Percentiles rank a stretch among this genome's conserved stretches.
These are phyloP conservation scores for Stenchaetothrips biformis DNA, from an alignment of 2,888 invertebrate genomes.

Conservation along the genomic window DNA sequence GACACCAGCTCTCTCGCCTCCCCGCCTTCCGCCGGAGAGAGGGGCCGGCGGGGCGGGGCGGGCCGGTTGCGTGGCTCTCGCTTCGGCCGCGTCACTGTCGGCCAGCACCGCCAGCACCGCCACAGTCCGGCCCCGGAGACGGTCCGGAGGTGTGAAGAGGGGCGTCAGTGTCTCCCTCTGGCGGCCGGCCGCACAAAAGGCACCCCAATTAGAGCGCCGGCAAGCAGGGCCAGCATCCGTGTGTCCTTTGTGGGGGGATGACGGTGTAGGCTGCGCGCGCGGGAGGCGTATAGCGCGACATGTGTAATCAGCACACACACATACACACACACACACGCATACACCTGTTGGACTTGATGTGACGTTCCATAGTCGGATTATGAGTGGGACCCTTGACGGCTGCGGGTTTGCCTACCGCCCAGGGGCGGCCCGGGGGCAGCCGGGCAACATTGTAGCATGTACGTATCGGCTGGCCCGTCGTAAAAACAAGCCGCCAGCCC, in stretches of 20 bases:
- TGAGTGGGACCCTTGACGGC: not conserved
- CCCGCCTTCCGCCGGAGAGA: not conserved
- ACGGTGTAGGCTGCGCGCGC: not conserved
- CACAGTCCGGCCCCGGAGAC: not conserved
- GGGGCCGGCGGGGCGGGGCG: too few species aligned
- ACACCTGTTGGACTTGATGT: not conserved
- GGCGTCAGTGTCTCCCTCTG: not conserved
- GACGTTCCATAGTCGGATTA: not conserved
- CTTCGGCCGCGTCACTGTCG: constrained; percentile 1
- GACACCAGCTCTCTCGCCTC: not conserved
- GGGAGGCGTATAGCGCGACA: not conserved
- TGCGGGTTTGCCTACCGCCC: not conserved
- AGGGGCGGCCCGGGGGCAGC: not conserved
- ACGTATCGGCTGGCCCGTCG: not conserved
- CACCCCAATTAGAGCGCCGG: constrained; percentile 4
- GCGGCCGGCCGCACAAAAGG: constrained; percentile 14
- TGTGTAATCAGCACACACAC: constrained; percentile 15
- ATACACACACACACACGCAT: not conserved
- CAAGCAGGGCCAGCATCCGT: not conserved
- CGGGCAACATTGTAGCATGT: not conserved
- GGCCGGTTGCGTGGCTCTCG: too few species aligned
- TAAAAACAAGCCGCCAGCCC: not conserved
- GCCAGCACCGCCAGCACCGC: too few species aligned
- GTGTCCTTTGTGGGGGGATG: not conserved
- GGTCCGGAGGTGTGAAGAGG: constrained; percentile 11